A percentile compares a stretch with the other conserved stretches of the same genome.
phyloP scores from a whole-genome alignment of 2,113 vertebrate species.

The Glareola pratincola region DNA sequence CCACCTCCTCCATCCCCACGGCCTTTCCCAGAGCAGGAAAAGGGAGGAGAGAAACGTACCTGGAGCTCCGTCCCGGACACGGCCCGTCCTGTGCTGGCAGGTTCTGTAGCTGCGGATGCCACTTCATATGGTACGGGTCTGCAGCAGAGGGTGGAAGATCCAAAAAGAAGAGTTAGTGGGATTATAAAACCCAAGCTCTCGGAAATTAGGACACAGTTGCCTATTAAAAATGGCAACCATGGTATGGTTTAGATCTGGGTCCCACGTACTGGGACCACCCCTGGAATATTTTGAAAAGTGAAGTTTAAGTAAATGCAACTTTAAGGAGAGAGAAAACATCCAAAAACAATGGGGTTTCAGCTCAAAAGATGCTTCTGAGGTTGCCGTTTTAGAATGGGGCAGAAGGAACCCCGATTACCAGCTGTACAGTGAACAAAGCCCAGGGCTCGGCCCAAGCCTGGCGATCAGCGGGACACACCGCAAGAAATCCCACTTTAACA shows the following conservation, averaged over 20 bases:
- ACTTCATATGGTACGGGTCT: not conserved
- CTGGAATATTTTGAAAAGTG: not conserved
- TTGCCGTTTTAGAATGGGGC: not conserved
- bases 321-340: not conserved
- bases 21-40: not conserved
- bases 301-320: not conserved
- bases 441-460: fast-evolving
- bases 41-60: not conserved
- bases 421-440: not conserved
- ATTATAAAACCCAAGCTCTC: not conserved
- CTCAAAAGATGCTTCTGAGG: not conserved
- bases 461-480: fast-evolving
- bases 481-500: not conserved
- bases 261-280: not conserved
- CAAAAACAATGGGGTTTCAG: not conserved
- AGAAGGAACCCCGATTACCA: not conserved
- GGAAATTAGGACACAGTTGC: not conserved
- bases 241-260: not conserved
- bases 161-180: not conserved
- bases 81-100: not conserved
- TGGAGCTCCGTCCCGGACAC: fast-evolving
- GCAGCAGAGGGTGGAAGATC: not conserved
- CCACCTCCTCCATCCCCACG: not conserved
- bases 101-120: not conserved
- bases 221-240: not conserved